Conservation (phyloP, 2,888 invertebrate species). For the Eueremaeus valkanovi region DNA sequence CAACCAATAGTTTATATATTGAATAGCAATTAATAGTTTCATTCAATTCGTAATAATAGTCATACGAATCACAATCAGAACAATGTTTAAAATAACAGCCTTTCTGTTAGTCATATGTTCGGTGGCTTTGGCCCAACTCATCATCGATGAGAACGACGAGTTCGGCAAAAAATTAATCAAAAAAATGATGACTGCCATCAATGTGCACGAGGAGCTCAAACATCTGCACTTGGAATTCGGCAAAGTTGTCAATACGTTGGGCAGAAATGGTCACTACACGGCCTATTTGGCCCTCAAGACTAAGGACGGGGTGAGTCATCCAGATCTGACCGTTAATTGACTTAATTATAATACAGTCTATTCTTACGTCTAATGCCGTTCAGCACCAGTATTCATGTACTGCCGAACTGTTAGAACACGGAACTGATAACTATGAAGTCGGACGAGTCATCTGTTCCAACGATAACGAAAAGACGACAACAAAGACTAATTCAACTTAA, state of each 20-base stretch:
- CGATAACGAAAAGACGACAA: not conserved
- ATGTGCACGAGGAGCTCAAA: not conserved
- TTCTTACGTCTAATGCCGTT: not conserved
- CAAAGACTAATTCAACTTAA: too few relatives aligned
- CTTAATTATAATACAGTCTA: not conserved
- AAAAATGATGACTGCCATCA: constrained; percentile 36
- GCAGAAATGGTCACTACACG: not conserved
- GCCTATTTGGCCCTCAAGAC: not conserved
- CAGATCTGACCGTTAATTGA: not conserved
- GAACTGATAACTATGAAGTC: not conserved
- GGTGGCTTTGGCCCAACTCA: constrained; percentile 27
- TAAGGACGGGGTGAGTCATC: not conserved
- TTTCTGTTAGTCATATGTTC: not conserved
- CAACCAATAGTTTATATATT: too few relatives aligned
- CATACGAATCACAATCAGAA: not conserved
- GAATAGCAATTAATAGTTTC: too few relatives aligned
- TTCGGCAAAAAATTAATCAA: constrained; percentile 6
- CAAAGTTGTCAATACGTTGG: not conserved
- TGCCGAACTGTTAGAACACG: constrained; percentile 6
- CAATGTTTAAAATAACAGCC: not conserved
- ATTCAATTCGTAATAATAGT: not conserved
- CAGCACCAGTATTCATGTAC: constrained; percentile 2
- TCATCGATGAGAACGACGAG: constrained; percentile 35
- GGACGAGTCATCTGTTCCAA: constrained; percentile 10
- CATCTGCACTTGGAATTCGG: constrained; percentile 19